Base-by-base conservation (phyloP, 2,888 invertebrate genomes). In the Heliconius hortense region DNA sequence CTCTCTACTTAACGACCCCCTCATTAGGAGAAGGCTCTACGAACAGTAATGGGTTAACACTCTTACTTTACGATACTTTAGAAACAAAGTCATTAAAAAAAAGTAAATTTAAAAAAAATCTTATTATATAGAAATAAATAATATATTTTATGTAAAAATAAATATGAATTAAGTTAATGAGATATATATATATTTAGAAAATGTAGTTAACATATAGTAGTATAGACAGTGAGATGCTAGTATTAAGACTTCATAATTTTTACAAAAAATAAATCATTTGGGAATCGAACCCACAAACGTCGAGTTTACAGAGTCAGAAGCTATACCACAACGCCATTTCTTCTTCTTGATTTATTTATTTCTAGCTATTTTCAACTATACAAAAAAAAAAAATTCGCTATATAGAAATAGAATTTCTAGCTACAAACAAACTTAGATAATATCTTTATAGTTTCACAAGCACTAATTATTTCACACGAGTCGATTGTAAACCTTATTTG, bases 21-120 rank as follows among this genome's bases (percentile, higher is more conserved):
- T 77, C 77, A 73, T 73, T 75, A 70, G 69, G 74, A 70, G 63
- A 72, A 77, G 75, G 56, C 75, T 60, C 75, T 77, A 70, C 66
- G 75, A 60, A 75, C 75, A 73, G 75, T 75, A 77, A 77, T 75
- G 77, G 77, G 68, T 75, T 77, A 77, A 77, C 77, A 75, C 75
- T 75, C 70, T 75, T 70, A 77, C 75, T 77, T 77, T 77, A 73
- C 75, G 77, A 77, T 77, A 77, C 75, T 77, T 73, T 67, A 73
- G 73, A 73, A 77, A 75, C 77, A 77, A 75, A 71, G 59, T 75
- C 77, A 75, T 75, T 75, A 77, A 77, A 72, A 43, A 76, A 74
- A 64, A 48, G 18, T 68, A 56, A 21, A 53, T 56, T 68, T 68
- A 21, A 53, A 67, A 18, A n/a, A 48, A 53, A 28, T 70, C 1